These are phyloP conservation scores for Mimas tiliae DNA, from an alignment of 2,888 invertebrate species.

Conservation along the genomic window DNA sequence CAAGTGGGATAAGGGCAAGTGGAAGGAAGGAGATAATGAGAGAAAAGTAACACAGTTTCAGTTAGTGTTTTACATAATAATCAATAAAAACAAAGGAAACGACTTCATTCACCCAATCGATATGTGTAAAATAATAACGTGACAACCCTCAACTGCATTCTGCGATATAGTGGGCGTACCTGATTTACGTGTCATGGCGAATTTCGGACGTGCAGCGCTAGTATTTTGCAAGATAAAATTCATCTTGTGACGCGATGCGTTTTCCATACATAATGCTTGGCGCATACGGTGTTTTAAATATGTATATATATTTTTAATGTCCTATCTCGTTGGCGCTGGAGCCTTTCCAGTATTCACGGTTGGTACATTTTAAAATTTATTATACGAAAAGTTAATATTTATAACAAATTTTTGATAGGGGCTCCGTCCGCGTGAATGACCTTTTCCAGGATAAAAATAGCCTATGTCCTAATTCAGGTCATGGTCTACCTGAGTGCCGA, in stretches of 20 bases:
- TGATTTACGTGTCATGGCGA: conserved; percentile 49
- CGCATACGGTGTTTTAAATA: conserved; percentile 7
- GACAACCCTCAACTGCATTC: conserved; percentile 35
- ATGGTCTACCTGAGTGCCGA: too few species aligned
- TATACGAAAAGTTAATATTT: not conserved
- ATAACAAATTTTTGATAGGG: too few species aligned
- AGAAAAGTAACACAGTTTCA: too few species aligned
- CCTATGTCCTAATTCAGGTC: too few species aligned
- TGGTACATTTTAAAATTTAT: not conserved
- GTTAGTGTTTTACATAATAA: too few species aligned
- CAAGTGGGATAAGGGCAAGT: too few species aligned
- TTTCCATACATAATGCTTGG: conserved; percentile 24
- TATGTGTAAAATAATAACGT: not conserved
- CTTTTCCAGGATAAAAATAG: too few species aligned
- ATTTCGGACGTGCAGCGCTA: conserved; percentile 41
- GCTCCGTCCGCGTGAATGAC: too few species aligned
- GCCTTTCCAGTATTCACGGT: not conserved
- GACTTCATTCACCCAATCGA: not conserved
- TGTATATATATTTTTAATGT: not conserved
- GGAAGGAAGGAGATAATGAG: too few species aligned
- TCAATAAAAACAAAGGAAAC: not conserved
- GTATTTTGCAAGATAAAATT: conserved; percentile 35
- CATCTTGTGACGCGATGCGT: conserved; percentile 14
- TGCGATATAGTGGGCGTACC: conserved; percentile 33
- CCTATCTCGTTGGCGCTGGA: not conserved